Percentiles rank a stretch among this genome's conserved stretches.
These are phyloP conservation scores for Pantherophis guttatus DNA, from an alignment of 2,113 vertebrate species.

Conservation along the genomic window DNA sequence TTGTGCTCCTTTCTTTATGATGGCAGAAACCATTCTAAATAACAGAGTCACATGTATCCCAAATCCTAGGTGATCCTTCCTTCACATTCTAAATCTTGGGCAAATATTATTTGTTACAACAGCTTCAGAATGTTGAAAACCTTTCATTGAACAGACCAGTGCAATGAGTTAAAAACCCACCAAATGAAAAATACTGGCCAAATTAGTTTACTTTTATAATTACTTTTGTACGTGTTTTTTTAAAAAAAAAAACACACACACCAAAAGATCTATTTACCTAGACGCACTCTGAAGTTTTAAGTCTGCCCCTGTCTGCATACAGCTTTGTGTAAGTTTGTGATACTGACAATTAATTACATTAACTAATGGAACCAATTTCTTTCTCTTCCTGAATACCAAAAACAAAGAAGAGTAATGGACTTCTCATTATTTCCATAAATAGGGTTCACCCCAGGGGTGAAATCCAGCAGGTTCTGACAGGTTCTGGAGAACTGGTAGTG, in stretches of 20 bases:
- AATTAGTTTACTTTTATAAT: slow-evolving; percentile 23
- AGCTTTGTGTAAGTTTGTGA: slow-evolving; percentile 22
- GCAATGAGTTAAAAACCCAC: slow-evolving; percentile 1
- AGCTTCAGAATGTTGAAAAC: background rate
- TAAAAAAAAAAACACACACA: background rate
- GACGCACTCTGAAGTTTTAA: background rate
- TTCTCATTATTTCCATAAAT: background rate
- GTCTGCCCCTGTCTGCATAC: background rate
- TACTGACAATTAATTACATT: slow-evolving; percentile 15
- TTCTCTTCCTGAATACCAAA: slow-evolving; percentile 20
- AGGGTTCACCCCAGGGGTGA: too few species aligned
- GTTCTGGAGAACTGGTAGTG: too few species aligned
- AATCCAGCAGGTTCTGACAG: too few species aligned
- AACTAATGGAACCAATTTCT: background rate
- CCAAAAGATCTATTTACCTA: background rate
- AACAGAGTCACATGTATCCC: background rate
- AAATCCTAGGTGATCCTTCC: background rate
- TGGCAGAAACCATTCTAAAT: background rate
- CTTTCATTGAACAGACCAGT: background rate
- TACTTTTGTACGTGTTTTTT: background rate
- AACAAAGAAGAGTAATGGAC: background rate
- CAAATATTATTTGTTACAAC: background rate
- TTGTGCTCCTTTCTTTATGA: background rate
- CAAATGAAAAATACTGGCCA: slow-evolving; percentile 15
- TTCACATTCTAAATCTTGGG: background rate